These are phyloP conservation scores for Pithys albifrons DNA, from an alignment of 2,113 vertebrate genomes.

Conservation along the genomic window DNA sequence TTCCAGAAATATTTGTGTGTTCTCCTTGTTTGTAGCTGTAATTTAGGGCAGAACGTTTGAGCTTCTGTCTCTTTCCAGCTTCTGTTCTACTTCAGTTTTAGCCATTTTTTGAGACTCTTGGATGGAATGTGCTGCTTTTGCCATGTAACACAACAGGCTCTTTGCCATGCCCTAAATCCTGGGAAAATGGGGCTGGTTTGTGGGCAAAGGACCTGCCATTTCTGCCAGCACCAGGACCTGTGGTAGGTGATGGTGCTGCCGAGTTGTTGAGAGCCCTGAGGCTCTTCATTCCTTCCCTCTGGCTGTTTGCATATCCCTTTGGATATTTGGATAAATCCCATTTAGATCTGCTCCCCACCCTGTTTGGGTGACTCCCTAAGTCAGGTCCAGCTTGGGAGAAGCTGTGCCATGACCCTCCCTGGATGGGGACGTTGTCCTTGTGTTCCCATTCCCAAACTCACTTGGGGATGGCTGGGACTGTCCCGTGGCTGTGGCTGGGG, in stretches of 20 bases:
- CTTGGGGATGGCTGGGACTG: fast-evolving
- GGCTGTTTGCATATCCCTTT: not conserved
- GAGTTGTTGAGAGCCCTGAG: not conserved
- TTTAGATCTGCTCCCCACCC: not conserved
- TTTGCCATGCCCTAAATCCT: not conserved
- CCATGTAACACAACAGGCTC: fast-evolving
- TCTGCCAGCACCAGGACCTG: not conserved
- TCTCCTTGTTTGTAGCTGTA: not conserved
- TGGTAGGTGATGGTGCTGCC: not conserved
- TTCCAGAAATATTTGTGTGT: not conserved
- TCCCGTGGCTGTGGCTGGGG: not conserved
- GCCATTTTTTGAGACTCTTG: fast-evolving
- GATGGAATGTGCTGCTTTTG: not conserved
- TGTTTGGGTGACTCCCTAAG: not conserved
- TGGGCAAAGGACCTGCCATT: not conserved
- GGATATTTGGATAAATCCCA: not conserved
- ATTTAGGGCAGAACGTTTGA: not conserved
- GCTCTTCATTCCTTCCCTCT: not conserved
- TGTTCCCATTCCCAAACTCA: not conserved
- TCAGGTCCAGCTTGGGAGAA: not conserved
- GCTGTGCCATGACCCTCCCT: fast-evolving
- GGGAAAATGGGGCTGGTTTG: not conserved
- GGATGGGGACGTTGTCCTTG: fast-evolving
- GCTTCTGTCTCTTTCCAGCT: not conserved
- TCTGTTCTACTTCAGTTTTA: not conserved